A percentile compares a stretch with the other conserved stretches of the same genome.
phyloP scores from a whole-genome alignment of 2,888 invertebrate genomes.

The Spisula subtruncata region DNA sequence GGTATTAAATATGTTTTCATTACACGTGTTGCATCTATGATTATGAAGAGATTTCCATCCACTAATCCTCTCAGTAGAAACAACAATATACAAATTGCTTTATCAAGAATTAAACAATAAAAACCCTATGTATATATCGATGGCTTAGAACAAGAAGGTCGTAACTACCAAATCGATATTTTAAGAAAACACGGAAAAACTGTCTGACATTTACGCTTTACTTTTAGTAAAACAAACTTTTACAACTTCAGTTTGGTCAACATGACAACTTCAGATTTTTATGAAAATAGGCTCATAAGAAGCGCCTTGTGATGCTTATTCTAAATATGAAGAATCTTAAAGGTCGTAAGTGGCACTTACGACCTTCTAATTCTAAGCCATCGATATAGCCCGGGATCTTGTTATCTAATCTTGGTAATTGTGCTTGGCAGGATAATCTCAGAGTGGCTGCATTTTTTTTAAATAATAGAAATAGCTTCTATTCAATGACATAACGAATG shows the following conservation, averaged over 20 bases:
- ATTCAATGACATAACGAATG: background rate
- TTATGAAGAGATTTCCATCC: background rate
- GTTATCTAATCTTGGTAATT: conserved; percentile 6
- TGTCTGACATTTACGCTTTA: too few species aligned
- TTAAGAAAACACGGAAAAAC: too few species aligned
- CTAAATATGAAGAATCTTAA: too few species aligned
- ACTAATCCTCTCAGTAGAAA: background rate
- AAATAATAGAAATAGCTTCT: conserved; percentile 8
- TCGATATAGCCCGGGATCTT: background rate
- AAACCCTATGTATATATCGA: background rate
- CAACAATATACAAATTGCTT: background rate
- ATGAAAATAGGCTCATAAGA: too few species aligned
- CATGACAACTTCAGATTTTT: too few species aligned
- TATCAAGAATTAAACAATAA: conserved; percentile 21
- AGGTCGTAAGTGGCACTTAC: too few species aligned
- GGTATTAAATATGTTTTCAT: background rate
- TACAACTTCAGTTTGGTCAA: too few species aligned
- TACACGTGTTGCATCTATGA: background rate
- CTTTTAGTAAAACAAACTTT: too few species aligned
- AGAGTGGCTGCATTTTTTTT: conserved; percentile 1
- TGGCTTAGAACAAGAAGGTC: too few species aligned
- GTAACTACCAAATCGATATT: too few species aligned
- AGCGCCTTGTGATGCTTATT: too few species aligned
- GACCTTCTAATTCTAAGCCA: too few species aligned
- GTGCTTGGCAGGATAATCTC: background rate